These are phyloP conservation scores for Rhopalosiphum nymphaeae DNA, from an alignment of 2,888 invertebrate species.

Conservation along the genomic window DNA sequence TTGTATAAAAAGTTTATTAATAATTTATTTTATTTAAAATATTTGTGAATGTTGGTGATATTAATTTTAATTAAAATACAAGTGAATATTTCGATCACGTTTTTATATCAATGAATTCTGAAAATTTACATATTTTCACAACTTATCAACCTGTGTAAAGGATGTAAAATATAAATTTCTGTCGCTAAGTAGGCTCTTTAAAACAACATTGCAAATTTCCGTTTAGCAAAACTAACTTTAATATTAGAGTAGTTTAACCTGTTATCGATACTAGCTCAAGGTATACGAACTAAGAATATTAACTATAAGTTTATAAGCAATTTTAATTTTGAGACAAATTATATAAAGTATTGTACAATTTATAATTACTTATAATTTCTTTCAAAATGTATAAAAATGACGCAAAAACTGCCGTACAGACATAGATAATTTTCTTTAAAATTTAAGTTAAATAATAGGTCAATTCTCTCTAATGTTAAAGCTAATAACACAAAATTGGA, in stretches of 20 bases:
- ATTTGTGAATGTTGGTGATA: background rate
- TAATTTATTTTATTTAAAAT: background rate
- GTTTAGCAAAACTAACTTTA: background rate
- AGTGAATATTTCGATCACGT: no score
- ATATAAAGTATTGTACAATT: no score
- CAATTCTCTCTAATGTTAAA: background rate
- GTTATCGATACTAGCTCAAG: no score
- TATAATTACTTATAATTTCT: no score
- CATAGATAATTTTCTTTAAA: background rate
- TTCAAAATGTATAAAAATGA: background rate
- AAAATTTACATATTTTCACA: background rate
- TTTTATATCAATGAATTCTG: background rate
- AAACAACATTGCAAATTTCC: no score
- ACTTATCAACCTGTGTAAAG: background rate
- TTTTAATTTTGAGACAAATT: no score
- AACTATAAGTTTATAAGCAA: no score
- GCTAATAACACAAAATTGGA: no score
- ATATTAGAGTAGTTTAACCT: background rate
- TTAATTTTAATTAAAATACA: background rate
- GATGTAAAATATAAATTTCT: no score
- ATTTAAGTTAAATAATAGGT: background rate
- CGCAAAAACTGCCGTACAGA: background rate
- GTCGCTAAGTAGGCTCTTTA: no score
- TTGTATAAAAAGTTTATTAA: background rate
- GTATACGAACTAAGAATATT: no score